Evolutionary conservation across 2,113 vertebrate genomes (phyloP), one percentile per base, ranked within the genome.

Genomic region (Aramus guarauna): DNA sequence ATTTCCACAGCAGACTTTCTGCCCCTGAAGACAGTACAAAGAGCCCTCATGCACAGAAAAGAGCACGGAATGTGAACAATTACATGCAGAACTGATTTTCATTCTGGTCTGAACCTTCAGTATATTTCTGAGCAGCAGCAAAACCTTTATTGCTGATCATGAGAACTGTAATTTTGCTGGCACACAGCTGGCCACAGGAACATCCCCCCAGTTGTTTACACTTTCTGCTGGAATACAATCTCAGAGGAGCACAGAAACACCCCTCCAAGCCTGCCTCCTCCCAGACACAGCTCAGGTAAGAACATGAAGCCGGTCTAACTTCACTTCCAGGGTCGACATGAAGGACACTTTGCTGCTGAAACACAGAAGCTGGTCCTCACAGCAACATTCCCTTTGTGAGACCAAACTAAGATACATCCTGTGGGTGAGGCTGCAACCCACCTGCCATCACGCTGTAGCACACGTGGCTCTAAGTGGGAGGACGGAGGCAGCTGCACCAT

Each of bases 1-100:
- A 95, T 92, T 97, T 82, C 37, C 36, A 89, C 53, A 85, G 66
- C 64, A 95, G 78, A 66, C 53, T 85, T 93, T 85, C 92, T 85
- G 16, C 29, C 76, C 67, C 53, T 48, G 43, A 84, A 89, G 56
- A 92, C n/a, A 88, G 48, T 29, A 72, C 41, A 59, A 93, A 73
- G 91, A 93, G 59, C 63, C 24, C 71, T 78, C 59, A 19, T 30
- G 26, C 37, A 82, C 66, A 73, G 81, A 90, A 79, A 81, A 87
- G 62, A 58, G 32, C 34, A 84, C 1, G 2, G 43, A 85, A 20
- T 66, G 39, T 15, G 85, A 96, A 59, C 55, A 67, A 62, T 23
- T 4, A 7, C 1, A 1, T 59, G 47, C 39, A 91, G 75, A 92
- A 74, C n/a, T 78, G 69, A 79, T 80, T 83, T 88, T 94, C 59